These are phyloP conservation scores for Aproaerema taeniolella DNA, from an alignment of 2,888 invertebrate genomes.

Conservation along the genomic window DNA sequence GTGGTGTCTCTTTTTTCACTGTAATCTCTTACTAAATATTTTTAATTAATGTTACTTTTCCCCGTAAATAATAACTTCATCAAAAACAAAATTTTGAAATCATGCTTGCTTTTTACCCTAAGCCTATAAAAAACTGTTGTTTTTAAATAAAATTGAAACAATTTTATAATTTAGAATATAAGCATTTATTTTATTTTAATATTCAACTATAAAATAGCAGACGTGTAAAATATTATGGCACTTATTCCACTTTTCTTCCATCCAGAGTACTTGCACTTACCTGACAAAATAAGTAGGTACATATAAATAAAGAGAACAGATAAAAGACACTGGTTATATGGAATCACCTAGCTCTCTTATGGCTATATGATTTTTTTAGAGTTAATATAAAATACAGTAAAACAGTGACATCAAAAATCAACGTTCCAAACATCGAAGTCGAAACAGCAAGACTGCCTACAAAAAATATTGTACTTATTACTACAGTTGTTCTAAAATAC, in stretches of 20 bases:
- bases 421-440: too few species aligned
- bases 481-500: neutral
- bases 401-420: too few species aligned
- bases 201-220: neutral
- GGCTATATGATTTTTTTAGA: too few species aligned
- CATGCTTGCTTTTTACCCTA: too few species aligned
- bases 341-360: conserved; percentile 27
- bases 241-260: conserved; percentile 46
- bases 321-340: conserved; percentile 54
- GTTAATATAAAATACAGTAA: too few species aligned
- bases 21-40: too few species aligned
- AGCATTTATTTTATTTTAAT: neutral
- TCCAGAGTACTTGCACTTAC: conserved; percentile 13
- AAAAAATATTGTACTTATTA: neutral
- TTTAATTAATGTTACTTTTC: too few species aligned
- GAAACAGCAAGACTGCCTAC: too few species aligned
- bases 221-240: conserved; percentile 59
- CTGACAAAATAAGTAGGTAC: conserved; percentile 18
- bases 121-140: too few species aligned
- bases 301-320: conserved; percentile 42
- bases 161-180: neutral
- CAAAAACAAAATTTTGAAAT: too few species aligned
- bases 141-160: neutral
- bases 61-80: too few species aligned
- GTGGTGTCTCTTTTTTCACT: too few species aligned